A percentile compares a stretch with the other conserved stretches of the same genome.
phyloP scores from a whole-genome alignment of 1,140 invertebrate genomes.

The Drosophila repletoides region DNA sequence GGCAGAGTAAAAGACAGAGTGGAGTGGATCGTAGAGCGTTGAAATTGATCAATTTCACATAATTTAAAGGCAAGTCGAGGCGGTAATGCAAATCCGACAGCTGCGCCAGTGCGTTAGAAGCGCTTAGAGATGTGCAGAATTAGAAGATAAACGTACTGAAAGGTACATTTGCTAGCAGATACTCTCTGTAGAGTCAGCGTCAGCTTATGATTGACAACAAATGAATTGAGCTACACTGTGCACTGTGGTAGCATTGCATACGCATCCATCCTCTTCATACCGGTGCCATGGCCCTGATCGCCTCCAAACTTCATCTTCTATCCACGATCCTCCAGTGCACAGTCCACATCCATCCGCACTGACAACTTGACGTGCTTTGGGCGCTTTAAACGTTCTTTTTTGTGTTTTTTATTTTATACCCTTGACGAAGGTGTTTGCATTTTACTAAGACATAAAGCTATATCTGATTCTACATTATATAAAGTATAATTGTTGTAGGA shows the following conservation, averaged over 20 bases:
- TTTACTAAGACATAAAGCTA: too few species aligned
- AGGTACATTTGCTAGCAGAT: too few species aligned
- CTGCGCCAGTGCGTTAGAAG: constrained; percentile 73
- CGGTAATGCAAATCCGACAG: constrained; percentile 80
- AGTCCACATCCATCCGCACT: constrained; percentile 42
- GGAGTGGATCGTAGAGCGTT: constrained; percentile 49
- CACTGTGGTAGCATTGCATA: constrained; percentile 9
- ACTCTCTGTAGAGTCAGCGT: not conserved
- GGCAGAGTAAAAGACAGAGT: not conserved
- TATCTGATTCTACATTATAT: too few species aligned
- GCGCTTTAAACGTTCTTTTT: constrained; percentile 76
- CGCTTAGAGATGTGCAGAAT: constrained; percentile 45
- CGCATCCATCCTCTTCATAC: too few species aligned
- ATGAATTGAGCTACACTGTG: constrained; percentile 57
- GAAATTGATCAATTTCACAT: constrained; percentile 81
- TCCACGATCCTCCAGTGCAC: constrained; percentile 36
- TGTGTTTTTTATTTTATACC: too few species aligned
- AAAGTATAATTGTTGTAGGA: too few species aligned
- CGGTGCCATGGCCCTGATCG: not conserved
- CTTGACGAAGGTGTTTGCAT: too few species aligned
- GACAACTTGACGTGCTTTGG: constrained; percentile 76
- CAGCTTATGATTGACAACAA: constrained; percentile 72
- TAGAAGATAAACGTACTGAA: constrained; percentile 13
- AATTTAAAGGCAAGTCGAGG: constrained; percentile 78
- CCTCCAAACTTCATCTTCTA: constrained; percentile 6